Evolutionary conservation across 2,113 vertebrate genomes (phyloP), one percentile per base, ranked within the genome.

Genomic region (Percina caprodes): DNA sequence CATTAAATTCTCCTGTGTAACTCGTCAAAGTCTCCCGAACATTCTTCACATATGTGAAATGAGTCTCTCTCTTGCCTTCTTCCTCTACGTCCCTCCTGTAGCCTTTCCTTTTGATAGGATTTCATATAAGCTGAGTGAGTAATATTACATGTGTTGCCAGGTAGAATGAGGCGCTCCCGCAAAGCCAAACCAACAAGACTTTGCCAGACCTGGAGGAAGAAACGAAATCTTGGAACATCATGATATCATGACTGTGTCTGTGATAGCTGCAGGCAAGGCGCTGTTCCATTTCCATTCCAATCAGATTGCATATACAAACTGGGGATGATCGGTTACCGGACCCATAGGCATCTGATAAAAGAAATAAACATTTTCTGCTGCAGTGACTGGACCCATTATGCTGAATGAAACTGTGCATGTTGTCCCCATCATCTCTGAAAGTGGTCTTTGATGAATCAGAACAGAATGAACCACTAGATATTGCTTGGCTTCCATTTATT

Each of bases 381-480:
- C 13, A 0, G 7, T 65, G 61, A 76, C 21, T 65, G 39, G 76
- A 70, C 77, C 16, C 33, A 18, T 86, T 65, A 3, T 75, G 24
- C 70, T 12, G 11, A 70, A 46, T 75, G 54, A 80, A 85, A 54
- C 42, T 51, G 39, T 42, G 51, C 51, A 23, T 74, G 74, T 42
- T 48, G 74, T 77, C 18, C 63, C 61, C 23, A 46, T 76, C 30
- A 56, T 85, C 68, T 33, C 35, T 39, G 5, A 79, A 88, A 85
- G 72, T 75, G 71, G 42, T 56, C 77, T 79, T 80, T 85, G 85
- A 90, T 84, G 74, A 83, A 87, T 87, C 78, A 14, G 71, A 83
- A 63, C 72, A 76, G 65, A 83, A 79, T 61, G 71, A 88, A 83
- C 60, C 80, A 56, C 67, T 82, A 78, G 55, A 83, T 85, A 83